Conservation (phyloP, 2,797 vertebrate species). For the Takifugu ocellatus region DNA sequence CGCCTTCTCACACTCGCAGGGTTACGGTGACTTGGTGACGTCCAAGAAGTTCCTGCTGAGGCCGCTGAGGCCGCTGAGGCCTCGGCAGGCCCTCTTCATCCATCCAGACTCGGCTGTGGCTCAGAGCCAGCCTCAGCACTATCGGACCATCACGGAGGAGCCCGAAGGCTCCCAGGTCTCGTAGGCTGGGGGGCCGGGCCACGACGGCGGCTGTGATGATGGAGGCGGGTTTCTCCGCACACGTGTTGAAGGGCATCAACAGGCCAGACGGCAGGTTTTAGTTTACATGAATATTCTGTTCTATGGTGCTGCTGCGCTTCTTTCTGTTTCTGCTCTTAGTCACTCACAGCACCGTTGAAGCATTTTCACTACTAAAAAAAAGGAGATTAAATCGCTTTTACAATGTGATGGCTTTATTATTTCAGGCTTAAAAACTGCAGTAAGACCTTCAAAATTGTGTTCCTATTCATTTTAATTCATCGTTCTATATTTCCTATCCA, state of each 20-base stretch:
- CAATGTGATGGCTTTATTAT: neutral
- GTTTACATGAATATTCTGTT: neutral
- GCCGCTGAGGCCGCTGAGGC: slow-evolving; percentile 62
- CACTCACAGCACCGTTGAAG: too few species aligned
- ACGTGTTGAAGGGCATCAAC: too few species aligned
- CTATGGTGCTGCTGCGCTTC: too few species aligned
- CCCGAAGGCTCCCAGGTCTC: slow-evolving; percentile 3
- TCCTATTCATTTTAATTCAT: neutral
- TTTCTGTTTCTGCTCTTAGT: too few species aligned
- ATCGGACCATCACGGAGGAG: slow-evolving; percentile 63
- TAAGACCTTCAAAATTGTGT: neutral
- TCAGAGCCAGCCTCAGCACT: slow-evolving; percentile 65
- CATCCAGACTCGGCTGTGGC: slow-evolving; percentile 55
- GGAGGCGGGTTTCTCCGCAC: too few species aligned
- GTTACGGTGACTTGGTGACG: slow-evolving; percentile 90
- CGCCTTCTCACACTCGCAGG: slow-evolving; percentile 90
- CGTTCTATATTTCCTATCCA: neutral
- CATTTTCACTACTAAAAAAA: neutral
- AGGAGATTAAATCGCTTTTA: neutral
- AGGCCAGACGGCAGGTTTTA: neutral
- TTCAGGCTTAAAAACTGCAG: neutral
- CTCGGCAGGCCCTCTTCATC: slow-evolving; percentile 33
- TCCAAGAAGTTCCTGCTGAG: slow-evolving; percentile 82
- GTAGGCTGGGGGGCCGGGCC: too few species aligned
- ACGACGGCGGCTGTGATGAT: too few species aligned